Conservation (phyloP, 2,888 invertebrate species). For the Platycnemis pennipes region DNA sequence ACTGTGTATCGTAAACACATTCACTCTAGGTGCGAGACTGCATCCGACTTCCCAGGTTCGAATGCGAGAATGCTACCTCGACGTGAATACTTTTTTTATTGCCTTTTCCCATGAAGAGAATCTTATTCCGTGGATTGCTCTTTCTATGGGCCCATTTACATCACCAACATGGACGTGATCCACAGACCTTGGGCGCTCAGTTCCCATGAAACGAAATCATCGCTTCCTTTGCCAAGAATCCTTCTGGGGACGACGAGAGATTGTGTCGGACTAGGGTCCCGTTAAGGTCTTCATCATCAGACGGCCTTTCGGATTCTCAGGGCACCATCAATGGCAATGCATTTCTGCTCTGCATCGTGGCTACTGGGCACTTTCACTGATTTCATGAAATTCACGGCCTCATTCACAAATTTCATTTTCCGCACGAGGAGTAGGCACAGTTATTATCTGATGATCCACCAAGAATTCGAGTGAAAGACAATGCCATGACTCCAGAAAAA, state of each 20-base stretch:
- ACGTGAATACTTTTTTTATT: no score
- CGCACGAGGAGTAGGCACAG: background rate
- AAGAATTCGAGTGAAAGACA: background rate
- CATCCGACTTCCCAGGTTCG: no score
- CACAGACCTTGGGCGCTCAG: background rate
- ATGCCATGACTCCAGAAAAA: background rate
- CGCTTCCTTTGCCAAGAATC: background rate
- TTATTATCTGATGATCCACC: background rate
- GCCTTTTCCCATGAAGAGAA: no score
- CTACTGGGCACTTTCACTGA: background rate
- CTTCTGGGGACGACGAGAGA: background rate
- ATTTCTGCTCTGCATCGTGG: background rate
- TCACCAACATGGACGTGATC: background rate
- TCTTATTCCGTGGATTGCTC: no score
- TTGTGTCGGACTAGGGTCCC: background rate
- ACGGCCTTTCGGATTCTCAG: background rate
- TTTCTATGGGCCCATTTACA: no score
- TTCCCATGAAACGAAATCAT: background rate
- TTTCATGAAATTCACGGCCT: conserved; percentile 8
- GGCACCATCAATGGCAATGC: background rate
- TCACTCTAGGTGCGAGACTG: no score
- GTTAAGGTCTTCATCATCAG: background rate
- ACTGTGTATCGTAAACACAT: no score
- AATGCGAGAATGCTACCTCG: no score
- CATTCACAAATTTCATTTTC: background rate